These are phyloP conservation scores for Dasyprocta punctata DNA, from an alignment of 2,113 vertebrate genomes.

Conservation along the genomic window DNA sequence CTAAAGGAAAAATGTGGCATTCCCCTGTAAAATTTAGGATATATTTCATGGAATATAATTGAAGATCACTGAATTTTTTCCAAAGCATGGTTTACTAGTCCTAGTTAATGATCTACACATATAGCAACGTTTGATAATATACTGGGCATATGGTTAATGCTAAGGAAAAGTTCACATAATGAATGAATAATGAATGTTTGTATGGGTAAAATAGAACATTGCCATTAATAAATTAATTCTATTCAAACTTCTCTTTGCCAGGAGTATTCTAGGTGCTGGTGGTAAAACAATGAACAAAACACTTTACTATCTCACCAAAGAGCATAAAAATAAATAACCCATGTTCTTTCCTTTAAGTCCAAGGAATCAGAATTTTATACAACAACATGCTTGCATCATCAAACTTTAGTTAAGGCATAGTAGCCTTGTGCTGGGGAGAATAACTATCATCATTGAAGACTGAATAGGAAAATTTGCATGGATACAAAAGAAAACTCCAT, in stretches of 20 bases:
- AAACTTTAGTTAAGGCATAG: conserved; percentile 9
- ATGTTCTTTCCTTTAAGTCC: background rate
- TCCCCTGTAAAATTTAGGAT: background rate
- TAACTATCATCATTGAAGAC: background rate
- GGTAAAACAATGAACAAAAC: background rate
- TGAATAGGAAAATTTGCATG: background rate
- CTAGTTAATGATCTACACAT: background rate
- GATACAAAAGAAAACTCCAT: background rate
- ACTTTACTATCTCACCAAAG: background rate
- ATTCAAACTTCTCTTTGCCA: background rate
- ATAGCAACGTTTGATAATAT: conserved; percentile 6
- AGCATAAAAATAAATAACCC: background rate
- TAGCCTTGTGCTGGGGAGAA: background rate
- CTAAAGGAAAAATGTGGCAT: background rate
- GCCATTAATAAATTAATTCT: background rate
- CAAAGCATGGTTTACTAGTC: background rate
- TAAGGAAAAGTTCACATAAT: conserved; percentile 20
- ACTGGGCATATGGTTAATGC: background rate
- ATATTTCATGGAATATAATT: background rate
- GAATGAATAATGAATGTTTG: background rate
- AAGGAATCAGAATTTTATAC: conserved; percentile 7
- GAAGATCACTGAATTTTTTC: background rate
- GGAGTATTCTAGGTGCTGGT: background rate
- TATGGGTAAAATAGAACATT: conserved; percentile 20
- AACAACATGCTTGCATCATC: background rate